phyloP scores from a whole-genome alignment of 2,888 invertebrate genomes.

The Leptinotarsa juncta region DNA sequence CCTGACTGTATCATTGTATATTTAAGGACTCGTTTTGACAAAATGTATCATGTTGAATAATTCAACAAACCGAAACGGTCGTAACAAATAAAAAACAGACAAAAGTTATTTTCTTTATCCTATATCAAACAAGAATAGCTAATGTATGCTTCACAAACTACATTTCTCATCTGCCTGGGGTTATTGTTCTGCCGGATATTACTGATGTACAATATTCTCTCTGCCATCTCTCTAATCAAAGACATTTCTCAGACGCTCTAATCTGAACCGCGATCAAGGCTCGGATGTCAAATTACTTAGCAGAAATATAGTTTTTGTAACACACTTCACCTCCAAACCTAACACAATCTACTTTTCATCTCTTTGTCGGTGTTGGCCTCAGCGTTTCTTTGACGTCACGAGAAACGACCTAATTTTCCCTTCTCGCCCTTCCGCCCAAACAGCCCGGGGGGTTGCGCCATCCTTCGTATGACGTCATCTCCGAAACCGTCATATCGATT shows the following conservation, averaged over 20 bases:
- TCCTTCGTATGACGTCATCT: slow-evolving; percentile 34
- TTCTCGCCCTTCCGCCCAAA: slow-evolving; percentile 8
- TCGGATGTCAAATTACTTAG: not conserved
- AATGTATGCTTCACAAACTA: too few relatives aligned
- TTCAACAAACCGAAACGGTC: too few relatives aligned
- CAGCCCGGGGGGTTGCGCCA: not conserved
- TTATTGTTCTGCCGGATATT: not conserved
- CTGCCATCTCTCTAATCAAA: not conserved
- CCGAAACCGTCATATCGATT: slow-evolving; percentile 38
- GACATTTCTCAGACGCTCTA: not conserved
- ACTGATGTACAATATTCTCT: not conserved
- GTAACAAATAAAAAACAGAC: too few relatives aligned
- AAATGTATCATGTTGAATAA: too few relatives aligned
- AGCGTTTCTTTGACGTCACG: slow-evolving; percentile 29
- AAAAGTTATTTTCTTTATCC: too few relatives aligned
- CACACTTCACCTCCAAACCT: not conserved
- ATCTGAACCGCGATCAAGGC: not conserved
- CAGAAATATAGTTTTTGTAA: slow-evolving; percentile 1
- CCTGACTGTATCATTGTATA: too few relatives aligned
- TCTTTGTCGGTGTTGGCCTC: not conserved
- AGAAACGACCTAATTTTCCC: slow-evolving; percentile 30
- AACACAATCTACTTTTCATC: slow-evolving; percentile 6
- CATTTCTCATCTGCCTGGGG: not conserved
- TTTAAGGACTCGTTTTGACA: too few relatives aligned
- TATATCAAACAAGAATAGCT: too few relatives aligned